Percentiles rank a stretch among this genome's conserved stretches.
These are phyloP conservation scores for Akabosia matsudoensis DNA, from an alignment of 1,140 invertebrate genomes.

Conservation along the genomic window DNA sequence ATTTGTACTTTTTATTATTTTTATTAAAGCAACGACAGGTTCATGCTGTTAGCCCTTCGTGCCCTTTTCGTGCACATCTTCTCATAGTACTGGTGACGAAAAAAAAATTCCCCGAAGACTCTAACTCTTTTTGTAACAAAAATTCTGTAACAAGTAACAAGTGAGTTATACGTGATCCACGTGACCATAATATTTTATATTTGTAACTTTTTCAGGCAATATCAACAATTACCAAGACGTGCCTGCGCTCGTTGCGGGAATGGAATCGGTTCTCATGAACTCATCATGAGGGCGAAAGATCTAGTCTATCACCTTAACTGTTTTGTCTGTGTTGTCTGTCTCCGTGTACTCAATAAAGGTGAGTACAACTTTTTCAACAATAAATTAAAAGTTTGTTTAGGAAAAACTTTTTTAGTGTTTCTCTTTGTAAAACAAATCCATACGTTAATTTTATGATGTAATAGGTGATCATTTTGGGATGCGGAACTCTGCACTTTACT, in stretches of 20 bases:
- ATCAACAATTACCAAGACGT: slow-evolving; percentile 30
- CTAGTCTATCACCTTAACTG: slow-evolving; percentile 86
- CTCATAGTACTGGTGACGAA: too few species aligned
- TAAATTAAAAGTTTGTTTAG: slow-evolving; percentile 3
- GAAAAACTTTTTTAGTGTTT: background rate
- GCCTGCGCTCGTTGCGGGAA: slow-evolving; percentile 74
- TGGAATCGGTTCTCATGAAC: slow-evolving; percentile 79
- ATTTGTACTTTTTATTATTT: too few species aligned
- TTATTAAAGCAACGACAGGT: too few species aligned
- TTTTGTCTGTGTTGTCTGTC: slow-evolving; percentile 84
- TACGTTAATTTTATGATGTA: background rate
- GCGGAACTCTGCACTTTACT: slow-evolving; percentile 75
- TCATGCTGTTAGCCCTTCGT: too few species aligned
- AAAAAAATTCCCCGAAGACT: too few species aligned
- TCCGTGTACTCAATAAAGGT: slow-evolving; percentile 67
- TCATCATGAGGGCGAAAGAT: slow-evolving; percentile 85
- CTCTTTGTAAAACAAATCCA: too few species aligned
- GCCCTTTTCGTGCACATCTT: too few species aligned
- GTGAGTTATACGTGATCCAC: background rate
- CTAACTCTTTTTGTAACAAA: too few species aligned
- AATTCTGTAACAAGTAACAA: too few species aligned
- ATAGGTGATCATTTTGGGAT: slow-evolving; percentile 82
- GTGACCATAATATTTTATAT: background rate
- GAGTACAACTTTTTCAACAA: background rate
- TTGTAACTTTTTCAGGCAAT: slow-evolving; percentile 27